Evolutionary conservation across 2,797 vertebrate genomes (phyloP), one percentile per base, ranked within the genome.

Genomic region (Sebastes aleutianus): DNA sequence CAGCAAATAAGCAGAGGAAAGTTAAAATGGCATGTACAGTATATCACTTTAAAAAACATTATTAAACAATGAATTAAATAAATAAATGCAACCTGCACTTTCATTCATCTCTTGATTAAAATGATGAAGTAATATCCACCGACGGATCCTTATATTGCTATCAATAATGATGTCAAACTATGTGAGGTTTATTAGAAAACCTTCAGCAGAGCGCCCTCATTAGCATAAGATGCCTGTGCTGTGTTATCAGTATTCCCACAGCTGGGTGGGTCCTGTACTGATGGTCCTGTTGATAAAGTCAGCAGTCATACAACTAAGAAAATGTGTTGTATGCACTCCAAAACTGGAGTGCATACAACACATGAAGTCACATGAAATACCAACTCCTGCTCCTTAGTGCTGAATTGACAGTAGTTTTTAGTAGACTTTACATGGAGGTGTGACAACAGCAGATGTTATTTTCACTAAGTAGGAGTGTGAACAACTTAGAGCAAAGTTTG

Each of bases 221-320:
- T 53, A 77, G 58, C 43, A 68, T 34, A 24, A 72, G 8, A 31
- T 11, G 39, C 70, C 70, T 26, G 31, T 73, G 31, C 29, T 65
- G 72, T 14, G 5, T 85, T 86, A 73, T 87, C 75, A 80, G 36
- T n/a, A 20, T 65, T 64, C 75, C 50, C 53, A 64, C 80, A 87
- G 72, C 54, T 76, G 86, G 87, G 80, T 78, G 84, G 72, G 73
- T 78, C n/a, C 62, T 64, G 31, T 57, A 50, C 85, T 76, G 71
- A 89, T 84, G 71, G 66, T 26, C 16, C n/a, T 20, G 43, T 22
- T 70, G 80, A 90, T 86, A 62, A 83, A 57, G 61, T 58, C 57
- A 26, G 73, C 27, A 61, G 31, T 66, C 61, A 20, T 36, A 27
- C 59, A 65, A n/a, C 64, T n/a, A 62, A 54, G 61, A 63, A 79